phyloP scores from a whole-genome alignment of 2,113 vertebrate genomes.

The Gymnorhina tibicen region DNA sequence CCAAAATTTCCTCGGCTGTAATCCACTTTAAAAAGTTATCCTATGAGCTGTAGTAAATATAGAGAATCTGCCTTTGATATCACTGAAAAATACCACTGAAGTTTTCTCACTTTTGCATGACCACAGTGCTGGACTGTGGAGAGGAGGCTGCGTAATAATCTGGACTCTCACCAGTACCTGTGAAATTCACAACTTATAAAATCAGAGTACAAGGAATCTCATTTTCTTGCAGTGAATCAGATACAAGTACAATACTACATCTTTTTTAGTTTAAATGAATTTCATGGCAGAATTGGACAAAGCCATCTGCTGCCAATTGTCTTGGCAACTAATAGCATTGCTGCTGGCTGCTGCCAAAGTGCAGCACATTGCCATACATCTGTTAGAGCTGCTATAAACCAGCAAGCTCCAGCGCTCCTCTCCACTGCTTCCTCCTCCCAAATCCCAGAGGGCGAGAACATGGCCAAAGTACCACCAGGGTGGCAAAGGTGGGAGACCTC shows the following conservation, averaged over 20 bases:
- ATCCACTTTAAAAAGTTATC: background rate
- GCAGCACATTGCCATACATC: conserved; percentile 36
- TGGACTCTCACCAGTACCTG: background rate
- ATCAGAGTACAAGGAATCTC: background rate
- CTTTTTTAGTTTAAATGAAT: conserved; percentile 27
- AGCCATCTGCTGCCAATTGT: conserved; percentile 60
- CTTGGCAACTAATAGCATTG: conserved; percentile 42
- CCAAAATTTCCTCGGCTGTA: background rate
- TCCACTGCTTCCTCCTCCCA: background rate
- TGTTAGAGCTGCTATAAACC: conserved; percentile 1
- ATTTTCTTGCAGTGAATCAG: conserved; percentile 12
- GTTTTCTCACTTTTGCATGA: background rate
- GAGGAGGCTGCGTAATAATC: background rate
- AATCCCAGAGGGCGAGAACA: background rate
- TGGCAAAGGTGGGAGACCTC: background rate
- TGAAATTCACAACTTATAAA: background rate
- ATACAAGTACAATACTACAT: background rate
- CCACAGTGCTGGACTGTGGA: background rate
- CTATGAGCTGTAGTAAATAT: background rate
- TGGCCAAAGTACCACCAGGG: background rate
- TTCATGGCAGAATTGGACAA: conserved; percentile 45
- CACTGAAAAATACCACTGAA: background rate
- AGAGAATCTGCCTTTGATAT: background rate
- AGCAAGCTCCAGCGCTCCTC: background rate
- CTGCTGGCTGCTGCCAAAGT: conserved; percentile 22